Base-by-base conservation (phyloP, 2,797 vertebrate species). In the Arnoldichthys spilopterus region DNA sequence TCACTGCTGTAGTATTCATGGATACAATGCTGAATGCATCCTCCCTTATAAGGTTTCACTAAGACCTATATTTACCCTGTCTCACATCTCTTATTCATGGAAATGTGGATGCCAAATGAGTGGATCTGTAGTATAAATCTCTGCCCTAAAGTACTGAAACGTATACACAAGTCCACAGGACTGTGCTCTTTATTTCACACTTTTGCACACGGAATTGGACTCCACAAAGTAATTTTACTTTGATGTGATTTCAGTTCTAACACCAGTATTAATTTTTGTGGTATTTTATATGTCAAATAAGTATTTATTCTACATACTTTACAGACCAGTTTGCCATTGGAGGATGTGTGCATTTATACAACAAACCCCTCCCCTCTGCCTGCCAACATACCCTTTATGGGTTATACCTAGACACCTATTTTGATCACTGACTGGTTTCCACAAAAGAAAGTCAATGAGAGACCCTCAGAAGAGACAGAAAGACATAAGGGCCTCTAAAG, bases 61-160 rank as follows among this genome's bases (percentile, higher is more conserved):
- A 20, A 54, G 75, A 77, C 79, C 81, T 89, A 86, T 86, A 87
- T 86, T 87, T 87, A 82, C 73, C 77, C 67, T 26, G 77, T 80
- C 66, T 74, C 69, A 13, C 63, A 56, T 77, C 67, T 84, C 84
- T 79, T 76, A 74, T 82, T 69, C 68, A 84, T 63, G 72, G 54
- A 77, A 78, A 78, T 76, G 53, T 43, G 30, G 72, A 79, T 70
- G 56, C 51, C 49, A 67, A 80, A 81, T 85, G 73, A 67, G 74
- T 51, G 37, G 51, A 69, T 77, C 77, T 74, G 47, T 68, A 63
- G 59, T 74, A 79, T 49, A 76, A 80, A 78, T 64, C 69, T 43
- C 77, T 45, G 67, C 71, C 56, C 64, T 56, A 56, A 22, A 71
- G 43, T 72, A 74, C 70, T 22, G 56, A 51, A 76, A 69, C 7